Conservation (phyloP, 1,140 invertebrate species). For the Semibalanus balanoides region DNA sequence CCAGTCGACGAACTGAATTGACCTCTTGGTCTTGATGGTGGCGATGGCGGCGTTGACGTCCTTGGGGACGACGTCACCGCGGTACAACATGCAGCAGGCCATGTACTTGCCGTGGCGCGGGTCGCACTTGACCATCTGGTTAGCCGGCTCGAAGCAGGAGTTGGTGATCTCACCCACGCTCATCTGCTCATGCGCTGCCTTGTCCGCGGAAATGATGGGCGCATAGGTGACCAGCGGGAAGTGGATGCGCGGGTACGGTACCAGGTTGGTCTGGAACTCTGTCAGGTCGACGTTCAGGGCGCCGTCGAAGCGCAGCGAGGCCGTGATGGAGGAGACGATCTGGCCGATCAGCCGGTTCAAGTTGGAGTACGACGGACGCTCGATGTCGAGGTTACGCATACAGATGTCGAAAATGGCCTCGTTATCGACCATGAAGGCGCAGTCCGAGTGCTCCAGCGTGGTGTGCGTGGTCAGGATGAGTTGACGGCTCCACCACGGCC, state of each 20-base stretch:
- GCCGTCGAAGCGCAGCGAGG: conserved; percentile 74
- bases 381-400: conserved; percentile 61
- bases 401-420: conserved; percentile 86
- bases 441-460: conserved; percentile 42
- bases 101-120: conserved; percentile 51
- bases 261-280: conserved; percentile 45
- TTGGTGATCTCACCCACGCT: conserved; percentile 66
- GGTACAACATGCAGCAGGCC: conserved; percentile 73
- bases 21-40: too few species aligned
- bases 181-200: conserved; percentile 56
- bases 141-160: conserved; percentile 63
- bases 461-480: conserved; percentile 20
- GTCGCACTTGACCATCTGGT: conserved; percentile 70
- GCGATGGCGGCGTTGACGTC: too few species aligned
- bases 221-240: conserved; percentile 59
- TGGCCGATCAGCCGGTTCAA: conserved; percentile 65
- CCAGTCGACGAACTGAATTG: too few species aligned
- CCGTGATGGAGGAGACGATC: conserved; percentile 74
- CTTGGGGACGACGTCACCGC: conserved; percentile 55
- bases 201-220: conserved; percentile 55
- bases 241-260: conserved; percentile 46
- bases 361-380: conserved; percentile 63
- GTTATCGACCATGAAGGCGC: conserved; percentile 68
- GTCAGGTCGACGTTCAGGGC: conserved; percentile 41
- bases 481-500: conserved; percentile 25